Conservation (phyloP, 2,797 vertebrate genomes). For the Triplophysa bombifrons region DNA sequence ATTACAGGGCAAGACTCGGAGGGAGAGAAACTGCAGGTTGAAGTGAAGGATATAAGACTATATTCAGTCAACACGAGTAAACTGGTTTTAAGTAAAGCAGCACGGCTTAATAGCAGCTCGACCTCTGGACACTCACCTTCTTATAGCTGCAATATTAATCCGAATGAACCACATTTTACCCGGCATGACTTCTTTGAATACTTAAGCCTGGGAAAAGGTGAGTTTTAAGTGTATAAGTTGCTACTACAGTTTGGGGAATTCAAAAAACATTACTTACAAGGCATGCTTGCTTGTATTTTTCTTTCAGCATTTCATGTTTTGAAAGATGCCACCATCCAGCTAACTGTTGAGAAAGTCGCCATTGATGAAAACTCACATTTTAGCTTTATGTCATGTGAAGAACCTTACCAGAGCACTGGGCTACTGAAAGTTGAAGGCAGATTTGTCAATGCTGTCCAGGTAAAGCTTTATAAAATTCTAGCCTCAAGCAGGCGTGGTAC, state of each 20-base stretch:
- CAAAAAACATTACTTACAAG: neutral
- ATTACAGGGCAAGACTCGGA: slow-evolving; percentile 82
- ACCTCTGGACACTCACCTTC: slow-evolving; percentile 61
- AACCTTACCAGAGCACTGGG: slow-evolving; percentile 80
- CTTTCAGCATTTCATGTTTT: slow-evolving; percentile 92
- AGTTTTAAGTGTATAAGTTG: slow-evolving; percentile 2
- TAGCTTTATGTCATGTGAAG: slow-evolving; percentile 78
- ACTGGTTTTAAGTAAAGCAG: slow-evolving; percentile 71
- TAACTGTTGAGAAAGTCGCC: slow-evolving; percentile 90
- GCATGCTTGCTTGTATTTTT: slow-evolving; percentile 7
- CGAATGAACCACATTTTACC: slow-evolving; percentile 89
- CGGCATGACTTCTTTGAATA: slow-evolving; percentile 96
- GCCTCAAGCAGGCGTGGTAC: neutral
- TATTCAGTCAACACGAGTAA: slow-evolving; percentile 91
- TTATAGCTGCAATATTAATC: slow-evolving; percentile 62
- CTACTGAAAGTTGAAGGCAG: slow-evolving; percentile 90
- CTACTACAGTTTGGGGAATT: neutral
- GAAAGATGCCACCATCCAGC: slow-evolving; percentile 94
- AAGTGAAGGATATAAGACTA: slow-evolving; percentile 93
- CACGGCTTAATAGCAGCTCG: slow-evolving; percentile 52
- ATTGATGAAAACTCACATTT: slow-evolving; percentile 77
- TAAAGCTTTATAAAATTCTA: slow-evolving; percentile 62
- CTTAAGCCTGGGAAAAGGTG: slow-evolving; percentile 88
- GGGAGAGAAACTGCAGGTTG: slow-evolving; percentile 86
- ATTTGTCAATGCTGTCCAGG: slow-evolving; percentile 94